A percentile compares a stretch with the other conserved stretches of the same genome.
phyloP scores from a whole-genome alignment of 1,140 invertebrate species.

The Frieseomelitta varia region DNA sequence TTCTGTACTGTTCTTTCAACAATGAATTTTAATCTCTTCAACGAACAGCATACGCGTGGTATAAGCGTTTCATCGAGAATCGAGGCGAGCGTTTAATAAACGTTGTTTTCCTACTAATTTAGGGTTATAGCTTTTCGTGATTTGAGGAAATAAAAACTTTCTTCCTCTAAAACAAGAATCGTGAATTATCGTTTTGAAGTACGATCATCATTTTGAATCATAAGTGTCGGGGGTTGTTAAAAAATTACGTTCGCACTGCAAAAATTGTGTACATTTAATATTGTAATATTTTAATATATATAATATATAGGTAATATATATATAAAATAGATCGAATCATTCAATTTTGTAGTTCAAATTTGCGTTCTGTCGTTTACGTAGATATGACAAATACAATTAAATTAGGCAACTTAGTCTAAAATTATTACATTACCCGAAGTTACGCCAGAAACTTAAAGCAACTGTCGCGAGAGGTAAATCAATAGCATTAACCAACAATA shows the following conservation, averaged over 20 bases:
- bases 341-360: too few species aligned
- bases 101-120: neutral
- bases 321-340: too few species aligned
- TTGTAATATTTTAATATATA: too few species aligned
- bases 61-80: neutral
- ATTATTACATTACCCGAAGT: neutral
- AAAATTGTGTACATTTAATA: too few species aligned
- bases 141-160: neutral
- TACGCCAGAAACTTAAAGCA: neutral
- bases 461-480: neutral
- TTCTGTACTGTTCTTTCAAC: neutral
- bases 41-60: too few species aligned
- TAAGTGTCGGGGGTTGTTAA: too few species aligned
- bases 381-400: too few species aligned
- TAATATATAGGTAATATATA: too few species aligned
- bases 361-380: too few species aligned
- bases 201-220: too few species aligned
- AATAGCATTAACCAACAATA: neutral
- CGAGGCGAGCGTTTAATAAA: neutral
- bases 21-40: neutral
- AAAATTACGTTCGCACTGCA: too few species aligned
- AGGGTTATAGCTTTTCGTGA: neutral
- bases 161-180: neutral
- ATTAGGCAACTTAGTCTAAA: too few species aligned
- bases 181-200: neutral